A percentile compares a stretch with the other conserved stretches of the same genome.
Evolutionary conservation across 2,888 invertebrate genomes (phyloP).

Genomic region (Agrochola litura): DNA sequence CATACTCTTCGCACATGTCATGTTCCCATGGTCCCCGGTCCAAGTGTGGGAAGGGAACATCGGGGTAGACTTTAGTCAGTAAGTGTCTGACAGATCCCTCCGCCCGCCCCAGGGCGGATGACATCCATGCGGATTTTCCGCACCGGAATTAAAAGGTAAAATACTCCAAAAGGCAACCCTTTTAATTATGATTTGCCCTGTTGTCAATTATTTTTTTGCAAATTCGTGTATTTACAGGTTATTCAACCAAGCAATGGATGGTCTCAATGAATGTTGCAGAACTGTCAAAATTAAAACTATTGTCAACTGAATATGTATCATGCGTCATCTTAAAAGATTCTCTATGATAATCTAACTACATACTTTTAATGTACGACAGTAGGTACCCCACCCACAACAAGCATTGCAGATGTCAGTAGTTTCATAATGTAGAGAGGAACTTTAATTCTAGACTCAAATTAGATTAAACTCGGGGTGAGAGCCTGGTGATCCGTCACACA

Average conservation of each 20-base stretch:
- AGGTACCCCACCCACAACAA: background rate
- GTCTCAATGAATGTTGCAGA: background rate
- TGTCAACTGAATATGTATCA: background rate
- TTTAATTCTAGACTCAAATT: background rate
- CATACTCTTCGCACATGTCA: too few species aligned
- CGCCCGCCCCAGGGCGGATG: too few species aligned
- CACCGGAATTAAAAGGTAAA: too few species aligned
- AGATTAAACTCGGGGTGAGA: too few species aligned
- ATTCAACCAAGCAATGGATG: background rate
- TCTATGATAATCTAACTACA: background rate
- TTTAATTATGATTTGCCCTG: background rate
- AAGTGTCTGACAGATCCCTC: too few species aligned
- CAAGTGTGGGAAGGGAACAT: too few species aligned
- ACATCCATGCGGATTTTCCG: too few species aligned
- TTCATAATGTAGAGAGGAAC: background rate
- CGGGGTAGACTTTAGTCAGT: too few species aligned
- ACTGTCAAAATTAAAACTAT: background rate
- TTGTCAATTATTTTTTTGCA: background rate
- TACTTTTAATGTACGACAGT: background rate
- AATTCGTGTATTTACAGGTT: background rate
- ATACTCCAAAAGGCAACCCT: background rate
- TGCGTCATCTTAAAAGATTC: too few species aligned
- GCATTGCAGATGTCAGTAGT: background rate
- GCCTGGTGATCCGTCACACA: too few species aligned
- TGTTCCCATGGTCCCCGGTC: too few species aligned